These are phyloP conservation scores for Dromococcyx pavoninus DNA, from an alignment of 2,797 vertebrate genomes.

Conservation along the genomic window DNA sequence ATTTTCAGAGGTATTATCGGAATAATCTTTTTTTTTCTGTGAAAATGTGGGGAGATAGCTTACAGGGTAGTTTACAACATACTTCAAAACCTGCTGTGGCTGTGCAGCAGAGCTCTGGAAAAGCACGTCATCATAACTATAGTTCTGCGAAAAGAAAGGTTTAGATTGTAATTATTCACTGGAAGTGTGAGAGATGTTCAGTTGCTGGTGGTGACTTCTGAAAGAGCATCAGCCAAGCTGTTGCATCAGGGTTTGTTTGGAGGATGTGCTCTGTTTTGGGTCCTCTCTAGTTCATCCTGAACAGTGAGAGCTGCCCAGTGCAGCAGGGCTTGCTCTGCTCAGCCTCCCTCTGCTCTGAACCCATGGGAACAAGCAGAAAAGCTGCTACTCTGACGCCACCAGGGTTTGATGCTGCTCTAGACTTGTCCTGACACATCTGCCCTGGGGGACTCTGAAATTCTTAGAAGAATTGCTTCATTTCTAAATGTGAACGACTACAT, in stretches of 20 bases:
- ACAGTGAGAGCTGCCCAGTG: background rate
- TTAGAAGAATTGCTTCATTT: background rate
- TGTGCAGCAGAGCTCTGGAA: background rate
- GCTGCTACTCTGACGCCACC: background rate
- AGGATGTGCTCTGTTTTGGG: fast-evolving
- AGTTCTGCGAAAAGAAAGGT: background rate
- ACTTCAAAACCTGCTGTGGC: background rate
- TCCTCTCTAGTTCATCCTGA: background rate
- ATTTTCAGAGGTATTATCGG: background rate
- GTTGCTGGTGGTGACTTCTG: background rate
- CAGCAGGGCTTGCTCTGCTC: fast-evolving
- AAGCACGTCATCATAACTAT: background rate
- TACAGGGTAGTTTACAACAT: background rate
- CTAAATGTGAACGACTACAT: background rate
- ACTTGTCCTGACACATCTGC: fast-evolving
- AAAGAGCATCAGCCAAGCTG: fast-evolving
- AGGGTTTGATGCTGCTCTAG: background rate
- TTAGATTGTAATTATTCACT: background rate
- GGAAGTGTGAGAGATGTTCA: background rate
- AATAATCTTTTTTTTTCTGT: background rate
- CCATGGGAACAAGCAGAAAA: fast-evolving
- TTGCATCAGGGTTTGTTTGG: background rate
- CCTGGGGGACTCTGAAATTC: background rate
- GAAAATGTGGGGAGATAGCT: background rate
- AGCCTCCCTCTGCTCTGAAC: background rate